Evolutionary conservation across 1,140 invertebrate species (phyloP).

Genomic region (Metopolophium dirhodum): DNA sequence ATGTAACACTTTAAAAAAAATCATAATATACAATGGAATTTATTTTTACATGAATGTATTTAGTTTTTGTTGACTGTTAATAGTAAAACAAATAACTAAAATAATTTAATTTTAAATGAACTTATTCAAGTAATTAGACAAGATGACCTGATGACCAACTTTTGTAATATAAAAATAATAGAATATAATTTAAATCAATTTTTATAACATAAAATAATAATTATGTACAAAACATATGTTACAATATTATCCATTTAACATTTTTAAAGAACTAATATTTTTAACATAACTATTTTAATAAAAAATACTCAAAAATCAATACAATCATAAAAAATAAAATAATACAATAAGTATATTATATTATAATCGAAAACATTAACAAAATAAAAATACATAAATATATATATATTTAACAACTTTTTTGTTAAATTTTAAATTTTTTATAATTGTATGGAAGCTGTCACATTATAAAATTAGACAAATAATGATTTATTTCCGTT

Average conservation of each 20-base stretch:
- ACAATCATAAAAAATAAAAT: not conserved
- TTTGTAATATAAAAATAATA: not conserved
- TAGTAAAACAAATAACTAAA: not conserved
- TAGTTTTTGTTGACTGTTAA: not conserved
- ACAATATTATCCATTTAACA: not conserved
- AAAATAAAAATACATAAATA: not conserved
- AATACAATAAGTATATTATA: not conserved
- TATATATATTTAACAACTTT: not conserved
- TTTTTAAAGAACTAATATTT: not conserved
- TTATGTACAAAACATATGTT: not conserved
- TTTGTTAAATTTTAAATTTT: not conserved
- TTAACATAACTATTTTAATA: not conserved
- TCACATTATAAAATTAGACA: conserved; percentile 31
- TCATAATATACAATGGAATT: not conserved
- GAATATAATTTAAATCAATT: not conserved
- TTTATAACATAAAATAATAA: not conserved
- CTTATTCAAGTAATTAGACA: not conserved
- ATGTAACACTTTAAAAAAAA: not conserved
- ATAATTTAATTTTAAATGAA: not conserved
- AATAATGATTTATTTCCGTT: conserved; percentile 47
- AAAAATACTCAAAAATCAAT: not conserved
- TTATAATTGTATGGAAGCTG: not conserved
- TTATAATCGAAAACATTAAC: not conserved
- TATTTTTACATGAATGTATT: not conserved
- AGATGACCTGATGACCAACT: not conserved